Conservation (phyloP, 2,113 vertebrate species). For the Takifugu bimaculatus region DNA sequence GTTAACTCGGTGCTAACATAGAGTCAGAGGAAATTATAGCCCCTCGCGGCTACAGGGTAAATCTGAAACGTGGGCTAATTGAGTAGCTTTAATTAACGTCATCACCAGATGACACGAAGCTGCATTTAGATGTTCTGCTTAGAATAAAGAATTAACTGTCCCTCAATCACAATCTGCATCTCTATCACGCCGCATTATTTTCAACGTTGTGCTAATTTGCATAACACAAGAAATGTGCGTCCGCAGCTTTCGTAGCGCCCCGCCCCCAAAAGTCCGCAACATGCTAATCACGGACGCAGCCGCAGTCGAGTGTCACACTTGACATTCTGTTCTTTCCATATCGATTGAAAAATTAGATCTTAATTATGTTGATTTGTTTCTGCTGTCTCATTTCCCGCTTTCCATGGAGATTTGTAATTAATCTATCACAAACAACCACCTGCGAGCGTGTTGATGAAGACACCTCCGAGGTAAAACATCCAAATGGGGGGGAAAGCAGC, state of each 20-base stretch:
- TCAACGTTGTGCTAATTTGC: constrained; percentile 6
- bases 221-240: constrained; percentile 7
- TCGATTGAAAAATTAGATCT: constrained; percentile 53
- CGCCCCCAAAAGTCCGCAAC: background rate
- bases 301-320: constrained; percentile 19
- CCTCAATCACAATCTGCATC: background rate
- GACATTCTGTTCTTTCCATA: constrained; percentile 36
- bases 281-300: constrained; percentile 7
- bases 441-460: constrained; percentile 60
- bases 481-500: constrained; percentile 3
- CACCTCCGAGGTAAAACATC: constrained; percentile 38
- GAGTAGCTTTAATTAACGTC: background rate
- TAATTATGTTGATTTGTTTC: constrained; percentile 57
- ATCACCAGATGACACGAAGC: background rate
- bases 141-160: background rate
- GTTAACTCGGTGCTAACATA: no score
- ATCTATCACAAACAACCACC: constrained; percentile 60
- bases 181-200: background rate
- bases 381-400: constrained; percentile 30
- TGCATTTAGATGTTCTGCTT: background rate
- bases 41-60: background rate
- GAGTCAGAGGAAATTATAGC: no score
- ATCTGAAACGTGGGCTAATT: background rate
- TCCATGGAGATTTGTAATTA: constrained; percentile 52
- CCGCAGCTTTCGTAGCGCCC: constrained; percentile 9